phyloP scores from a whole-genome alignment of 2,113 vertebrate species.

The Phyllostomus discolor region DNA sequence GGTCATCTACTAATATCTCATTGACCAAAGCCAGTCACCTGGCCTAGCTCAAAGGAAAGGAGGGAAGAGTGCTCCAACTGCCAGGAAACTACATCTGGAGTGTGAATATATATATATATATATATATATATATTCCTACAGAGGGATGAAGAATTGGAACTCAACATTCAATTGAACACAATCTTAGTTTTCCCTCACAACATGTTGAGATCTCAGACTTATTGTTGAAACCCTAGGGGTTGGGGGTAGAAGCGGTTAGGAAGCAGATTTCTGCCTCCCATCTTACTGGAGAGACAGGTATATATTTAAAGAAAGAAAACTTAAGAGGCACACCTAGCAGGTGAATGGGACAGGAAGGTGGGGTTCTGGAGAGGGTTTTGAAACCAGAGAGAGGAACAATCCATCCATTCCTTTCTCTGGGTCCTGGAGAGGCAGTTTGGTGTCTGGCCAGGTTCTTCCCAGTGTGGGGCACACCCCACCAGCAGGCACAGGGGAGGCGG shows the following conservation, averaged over 20 bases:
- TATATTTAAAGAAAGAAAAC: background rate
- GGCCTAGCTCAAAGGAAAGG: background rate
- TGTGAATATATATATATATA: accelerated
- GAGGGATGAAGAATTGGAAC: background rate
- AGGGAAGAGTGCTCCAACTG: background rate
- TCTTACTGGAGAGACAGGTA: background rate
- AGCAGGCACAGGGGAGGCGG: background rate
- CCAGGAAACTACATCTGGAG: background rate
- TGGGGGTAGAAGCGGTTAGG: background rate
- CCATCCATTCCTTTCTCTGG: background rate
- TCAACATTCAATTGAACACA: background rate
- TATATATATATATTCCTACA: no score
- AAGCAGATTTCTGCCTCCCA: background rate
- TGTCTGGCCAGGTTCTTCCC: background rate
- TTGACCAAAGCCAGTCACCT: background rate
- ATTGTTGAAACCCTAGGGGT: background rate
- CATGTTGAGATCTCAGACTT: background rate
- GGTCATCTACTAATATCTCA: background rate
- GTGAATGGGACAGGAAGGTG: background rate
- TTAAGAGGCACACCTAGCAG: background rate
- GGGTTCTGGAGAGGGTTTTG: background rate
- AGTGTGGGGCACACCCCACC: background rate
- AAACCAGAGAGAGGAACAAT: background rate
- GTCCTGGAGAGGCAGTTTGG: background rate
- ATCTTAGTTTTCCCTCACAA: background rate